These are phyloP conservation scores for Coptodon bakossiorum DNA, from an alignment of 2,113 vertebrate species.

Conservation along the genomic window DNA sequence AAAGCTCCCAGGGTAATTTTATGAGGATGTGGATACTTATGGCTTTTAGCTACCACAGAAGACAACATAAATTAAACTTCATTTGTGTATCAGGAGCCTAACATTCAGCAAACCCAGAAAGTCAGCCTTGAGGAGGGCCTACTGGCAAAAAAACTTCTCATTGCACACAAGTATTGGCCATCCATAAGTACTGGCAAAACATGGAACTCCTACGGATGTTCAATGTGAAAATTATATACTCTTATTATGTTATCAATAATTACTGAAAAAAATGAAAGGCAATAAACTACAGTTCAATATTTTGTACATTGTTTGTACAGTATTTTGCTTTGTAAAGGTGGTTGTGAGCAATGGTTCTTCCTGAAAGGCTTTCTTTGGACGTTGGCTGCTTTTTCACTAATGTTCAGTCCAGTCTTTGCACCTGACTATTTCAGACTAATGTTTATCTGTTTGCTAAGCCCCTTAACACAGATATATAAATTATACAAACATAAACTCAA, in stretches of 20 bases:
- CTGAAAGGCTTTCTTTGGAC: background rate
- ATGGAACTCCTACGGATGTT: background rate
- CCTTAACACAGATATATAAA: background rate
- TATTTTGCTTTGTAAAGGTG: background rate
- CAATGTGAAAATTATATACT: background rate
- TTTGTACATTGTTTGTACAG: background rate
- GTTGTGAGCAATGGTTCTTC: background rate
- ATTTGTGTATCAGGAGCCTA: background rate
- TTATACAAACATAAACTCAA: background rate
- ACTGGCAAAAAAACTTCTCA: background rate
- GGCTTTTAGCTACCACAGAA: slow-evolving; percentile 15
- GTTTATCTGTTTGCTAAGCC: background rate
- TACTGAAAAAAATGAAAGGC: background rate
- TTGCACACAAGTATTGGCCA: background rate
- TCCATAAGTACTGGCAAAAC: background rate
- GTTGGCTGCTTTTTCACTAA: background rate
- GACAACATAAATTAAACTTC: slow-evolving; percentile 16
- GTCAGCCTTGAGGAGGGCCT: background rate
- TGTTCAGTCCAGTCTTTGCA: background rate
- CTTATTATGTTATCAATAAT: background rate
- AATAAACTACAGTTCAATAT: background rate
- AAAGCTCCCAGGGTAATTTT: slow-evolving; percentile 26
- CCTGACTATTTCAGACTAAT: background rate
- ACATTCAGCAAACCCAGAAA: slow-evolving; percentile 2
- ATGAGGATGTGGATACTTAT: slow-evolving; percentile 26